phyloP scores from a whole-genome alignment of 2,113 vertebrate genomes.

The Corythornis cristatus region DNA sequence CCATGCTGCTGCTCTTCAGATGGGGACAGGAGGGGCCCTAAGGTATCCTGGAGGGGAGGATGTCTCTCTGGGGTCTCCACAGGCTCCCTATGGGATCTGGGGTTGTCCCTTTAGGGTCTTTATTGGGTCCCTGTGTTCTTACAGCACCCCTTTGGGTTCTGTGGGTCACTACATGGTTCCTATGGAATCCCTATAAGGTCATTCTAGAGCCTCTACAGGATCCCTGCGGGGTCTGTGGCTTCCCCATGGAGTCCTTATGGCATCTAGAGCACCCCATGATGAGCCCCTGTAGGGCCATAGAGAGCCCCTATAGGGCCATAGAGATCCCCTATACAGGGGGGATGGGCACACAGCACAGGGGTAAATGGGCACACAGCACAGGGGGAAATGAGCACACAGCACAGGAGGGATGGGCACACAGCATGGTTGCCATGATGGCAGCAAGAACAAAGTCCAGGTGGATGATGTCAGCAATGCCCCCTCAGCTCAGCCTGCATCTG shows the following conservation, averaged over 20 bases:
- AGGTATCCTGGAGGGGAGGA: neutral
- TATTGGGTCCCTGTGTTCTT: neutral
- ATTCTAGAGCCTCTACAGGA: neutral
- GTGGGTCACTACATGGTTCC: neutral
- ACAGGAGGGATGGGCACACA: no score
- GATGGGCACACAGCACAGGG: no score
- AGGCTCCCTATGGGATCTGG: neutral
- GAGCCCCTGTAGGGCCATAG: neutral
- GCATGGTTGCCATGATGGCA: no score
- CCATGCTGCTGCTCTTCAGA: neutral
- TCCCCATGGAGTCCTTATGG: neutral
- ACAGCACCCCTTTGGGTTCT: neutral
- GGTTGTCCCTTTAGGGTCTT: neutral
- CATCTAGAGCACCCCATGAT: neutral
- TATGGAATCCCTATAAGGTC: neutral
- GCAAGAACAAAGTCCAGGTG: no score
- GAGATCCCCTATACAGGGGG: no score
- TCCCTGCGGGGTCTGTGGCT: neutral
- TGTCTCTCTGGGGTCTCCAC: neutral
- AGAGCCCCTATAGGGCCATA: no score
- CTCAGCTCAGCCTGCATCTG: no score
- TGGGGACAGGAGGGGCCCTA: neutral
- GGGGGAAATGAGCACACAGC: no score
- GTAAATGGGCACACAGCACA: no score
- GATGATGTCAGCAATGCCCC: no score